These are phyloP conservation scores for Lampris megalopsis DNA, from an alignment of 2,113 vertebrate species.

Conservation along the genomic window DNA sequence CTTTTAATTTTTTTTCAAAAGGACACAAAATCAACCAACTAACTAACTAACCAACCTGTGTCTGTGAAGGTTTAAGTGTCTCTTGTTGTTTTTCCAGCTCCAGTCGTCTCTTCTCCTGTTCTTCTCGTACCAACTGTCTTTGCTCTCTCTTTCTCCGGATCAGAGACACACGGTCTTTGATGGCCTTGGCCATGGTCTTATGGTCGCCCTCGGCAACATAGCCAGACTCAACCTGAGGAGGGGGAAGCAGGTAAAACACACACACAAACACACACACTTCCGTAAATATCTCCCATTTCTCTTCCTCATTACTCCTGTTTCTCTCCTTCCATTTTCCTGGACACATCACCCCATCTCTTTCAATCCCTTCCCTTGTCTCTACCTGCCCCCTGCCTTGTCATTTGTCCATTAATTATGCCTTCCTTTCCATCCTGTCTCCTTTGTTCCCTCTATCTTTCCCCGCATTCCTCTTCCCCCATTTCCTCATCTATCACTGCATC, in stretches of 20 bases:
- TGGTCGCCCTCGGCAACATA: conserved; percentile 98
- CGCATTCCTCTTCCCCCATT: too few relatives aligned
- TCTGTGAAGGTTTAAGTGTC: conserved; percentile 45
- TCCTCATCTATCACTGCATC: too few relatives aligned
- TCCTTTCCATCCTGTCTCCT: too few relatives aligned
- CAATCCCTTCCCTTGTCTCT: not conserved
- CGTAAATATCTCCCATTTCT: not conserved
- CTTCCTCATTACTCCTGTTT: not conserved
- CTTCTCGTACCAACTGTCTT: conserved; percentile 92
- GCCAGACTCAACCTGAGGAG: conserved; percentile 93
- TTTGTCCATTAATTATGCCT: too few relatives aligned
- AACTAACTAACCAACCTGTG: conserved; percentile 59
- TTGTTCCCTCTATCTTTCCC: too few relatives aligned
- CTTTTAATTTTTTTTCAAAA: not conserved
- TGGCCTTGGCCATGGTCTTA: conserved; percentile 99
- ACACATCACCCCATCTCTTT: not conserved
- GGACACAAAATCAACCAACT: not conserved
- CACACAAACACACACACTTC: not conserved
- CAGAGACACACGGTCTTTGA: conserved; percentile 97
- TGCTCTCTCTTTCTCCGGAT: conserved; percentile 95
- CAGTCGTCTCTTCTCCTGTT: conserved; percentile 91
- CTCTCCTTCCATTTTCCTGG: not conserved
- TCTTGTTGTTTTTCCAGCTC: conserved; percentile 82
- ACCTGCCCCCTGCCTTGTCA: too few relatives aligned
- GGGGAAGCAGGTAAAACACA: not conserved